Evolutionary conservation across 1,140 invertebrate species (phyloP).

Genomic region (Drosophila dunni): DNA sequence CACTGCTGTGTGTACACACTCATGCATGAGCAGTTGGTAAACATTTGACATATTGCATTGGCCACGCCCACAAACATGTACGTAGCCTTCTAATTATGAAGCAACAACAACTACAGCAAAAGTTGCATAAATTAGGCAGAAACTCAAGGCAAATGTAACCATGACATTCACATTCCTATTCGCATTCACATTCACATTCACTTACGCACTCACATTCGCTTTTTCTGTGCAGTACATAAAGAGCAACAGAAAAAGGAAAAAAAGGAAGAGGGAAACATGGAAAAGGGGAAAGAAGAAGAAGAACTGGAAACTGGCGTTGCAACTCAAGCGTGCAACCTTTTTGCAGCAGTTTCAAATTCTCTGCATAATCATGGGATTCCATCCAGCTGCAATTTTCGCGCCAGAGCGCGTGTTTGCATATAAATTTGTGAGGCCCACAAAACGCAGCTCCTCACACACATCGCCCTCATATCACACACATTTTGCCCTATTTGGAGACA

Average conservation of each 20-base stretch:
- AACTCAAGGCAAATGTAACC: slow-evolving; percentile 30
- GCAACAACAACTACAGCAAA: slow-evolving; percentile 51
- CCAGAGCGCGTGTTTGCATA: slow-evolving; percentile 78
- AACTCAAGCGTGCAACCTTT: slow-evolving; percentile 38
- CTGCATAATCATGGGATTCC: slow-evolving; percentile 82
- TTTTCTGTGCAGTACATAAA: slow-evolving; percentile 1
- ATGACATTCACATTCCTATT: slow-evolving; percentile 20
- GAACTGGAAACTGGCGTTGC: slow-evolving; percentile 15
- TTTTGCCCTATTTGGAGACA: background rate
- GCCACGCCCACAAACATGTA: slow-evolving; percentile 25
- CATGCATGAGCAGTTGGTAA: slow-evolving; percentile 23
- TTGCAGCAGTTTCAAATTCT: slow-evolving; percentile 56
- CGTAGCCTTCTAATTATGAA: slow-evolving; percentile 59
- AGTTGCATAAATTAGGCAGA: slow-evolving; percentile 48
- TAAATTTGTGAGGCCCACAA: slow-evolving; percentile 54
- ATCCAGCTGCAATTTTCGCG: slow-evolving; percentile 79
- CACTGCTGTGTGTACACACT: background rate
- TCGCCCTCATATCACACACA: background rate
- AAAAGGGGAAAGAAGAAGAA: background rate
- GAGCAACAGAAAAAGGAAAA: slow-evolving; percentile 11
- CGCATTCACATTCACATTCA: slow-evolving; percentile 4
- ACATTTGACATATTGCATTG: slow-evolving; percentile 48
- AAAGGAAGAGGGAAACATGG: background rate
- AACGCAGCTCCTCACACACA: background rate
- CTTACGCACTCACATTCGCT: slow-evolving; percentile 3